Evolutionary conservation across 2,888 invertebrate genomes (phyloP).

Genomic region (Branchinecta sandiegonensis): DNA sequence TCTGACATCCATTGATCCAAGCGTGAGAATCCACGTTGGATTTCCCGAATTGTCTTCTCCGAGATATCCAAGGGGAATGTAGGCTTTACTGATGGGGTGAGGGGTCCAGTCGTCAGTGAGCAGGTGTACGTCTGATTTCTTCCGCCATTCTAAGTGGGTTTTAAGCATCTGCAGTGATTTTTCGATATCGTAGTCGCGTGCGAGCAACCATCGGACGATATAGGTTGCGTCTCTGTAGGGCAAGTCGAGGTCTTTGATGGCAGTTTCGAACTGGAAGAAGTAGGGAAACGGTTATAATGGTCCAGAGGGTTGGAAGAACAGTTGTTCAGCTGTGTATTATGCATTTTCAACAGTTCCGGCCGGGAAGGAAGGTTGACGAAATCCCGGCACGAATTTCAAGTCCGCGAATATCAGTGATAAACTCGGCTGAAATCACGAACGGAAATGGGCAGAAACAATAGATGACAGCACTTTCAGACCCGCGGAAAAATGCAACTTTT

Average conservation of each 20-base stretch:
- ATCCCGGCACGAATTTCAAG: too few species aligned
- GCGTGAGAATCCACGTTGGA: conserved; percentile 10
- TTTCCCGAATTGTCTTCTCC: background rate
- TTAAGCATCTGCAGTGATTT: background rate
- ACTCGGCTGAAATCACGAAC: too few species aligned
- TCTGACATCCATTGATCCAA: background rate
- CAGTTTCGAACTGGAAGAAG: conserved; percentile 4
- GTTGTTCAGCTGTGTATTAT: too few species aligned
- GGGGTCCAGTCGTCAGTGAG: conserved; percentile 9
- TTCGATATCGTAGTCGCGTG: background rate
- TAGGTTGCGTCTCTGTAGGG: background rate
- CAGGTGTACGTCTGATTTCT: background rate
- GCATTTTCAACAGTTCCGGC: too few species aligned
- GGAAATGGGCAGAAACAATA: too few species aligned
- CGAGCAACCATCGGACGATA: conserved; percentile 7
- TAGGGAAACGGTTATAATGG: too few species aligned
- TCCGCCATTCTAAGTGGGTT: background rate
- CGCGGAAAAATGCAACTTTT: too few species aligned
- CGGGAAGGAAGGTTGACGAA: too few species aligned
- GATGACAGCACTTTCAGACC: too few species aligned
- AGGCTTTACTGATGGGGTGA: background rate
- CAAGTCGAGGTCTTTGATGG: background rate
- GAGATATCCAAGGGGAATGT: background rate
- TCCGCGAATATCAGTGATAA: too few species aligned
- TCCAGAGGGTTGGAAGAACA: too few species aligned